Percentiles rank a stretch among this genome's conserved stretches.
Conservation (phyloP, 2,888 invertebrate genomes). For the Macrophya annulata region DNA sequence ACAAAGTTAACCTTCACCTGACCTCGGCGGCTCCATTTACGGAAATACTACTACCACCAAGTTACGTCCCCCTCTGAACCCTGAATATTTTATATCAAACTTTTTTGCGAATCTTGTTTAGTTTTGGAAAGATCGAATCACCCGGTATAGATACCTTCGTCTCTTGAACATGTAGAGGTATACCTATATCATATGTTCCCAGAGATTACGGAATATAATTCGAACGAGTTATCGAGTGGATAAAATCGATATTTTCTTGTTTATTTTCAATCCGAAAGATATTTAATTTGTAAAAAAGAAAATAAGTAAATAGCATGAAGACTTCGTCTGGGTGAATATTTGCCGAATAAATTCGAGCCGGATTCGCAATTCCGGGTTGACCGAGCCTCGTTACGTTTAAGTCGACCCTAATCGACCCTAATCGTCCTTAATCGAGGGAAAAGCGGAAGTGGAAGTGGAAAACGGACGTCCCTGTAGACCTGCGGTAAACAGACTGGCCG, state of each 20-base stretch:
- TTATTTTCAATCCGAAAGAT: neutral
- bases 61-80: too few species aligned
- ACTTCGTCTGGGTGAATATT: neutral
- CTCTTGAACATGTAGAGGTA: neutral
- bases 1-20: too few species aligned
- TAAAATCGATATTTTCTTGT: neutral
- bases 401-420: conserved; percentile 52
- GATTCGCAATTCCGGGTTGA: neutral
- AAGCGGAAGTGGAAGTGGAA: conserved; percentile 49
- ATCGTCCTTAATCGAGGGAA: conserved; percentile 50
- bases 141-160: neutral
- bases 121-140: too few species aligned
- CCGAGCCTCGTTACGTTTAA: conserved; percentile 41
- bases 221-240: neutral
- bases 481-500: conserved; percentile 26
- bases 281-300: neutral
- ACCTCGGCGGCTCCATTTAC: too few species aligned
- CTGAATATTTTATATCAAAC: too few species aligned
- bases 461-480: conserved; percentile 22
- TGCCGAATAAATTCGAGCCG: conserved; percentile 29
- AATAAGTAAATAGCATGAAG: neutral
- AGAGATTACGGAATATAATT: neutral
- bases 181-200: too few species aligned
- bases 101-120: too few species aligned
- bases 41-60: too few species aligned